Evolutionary conservation across 2,113 vertebrate genomes (phyloP).

Genomic region (Cyanocitta stelleri): DNA sequence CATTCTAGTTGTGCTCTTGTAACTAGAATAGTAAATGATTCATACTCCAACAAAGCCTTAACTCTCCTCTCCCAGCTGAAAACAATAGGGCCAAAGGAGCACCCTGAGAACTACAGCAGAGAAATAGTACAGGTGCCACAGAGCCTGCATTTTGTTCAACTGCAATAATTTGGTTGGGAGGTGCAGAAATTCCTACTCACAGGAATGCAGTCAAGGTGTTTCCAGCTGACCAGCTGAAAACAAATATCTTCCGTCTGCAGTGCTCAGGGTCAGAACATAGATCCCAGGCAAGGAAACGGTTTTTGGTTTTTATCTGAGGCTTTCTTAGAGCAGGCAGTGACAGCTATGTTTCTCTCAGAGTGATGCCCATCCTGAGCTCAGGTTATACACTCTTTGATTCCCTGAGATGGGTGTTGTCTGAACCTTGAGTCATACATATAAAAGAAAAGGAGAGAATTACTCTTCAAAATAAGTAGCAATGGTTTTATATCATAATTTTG

Average conservation of each 20-base stretch:
- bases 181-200: background rate
- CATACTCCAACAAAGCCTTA: background rate
- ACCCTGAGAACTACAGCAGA: background rate
- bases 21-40: background rate
- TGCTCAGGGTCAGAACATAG: background rate
- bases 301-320: background rate
- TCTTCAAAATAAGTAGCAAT: background rate
- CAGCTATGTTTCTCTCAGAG: background rate
- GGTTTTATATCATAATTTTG: background rate
- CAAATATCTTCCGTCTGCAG: background rate
- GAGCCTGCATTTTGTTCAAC: fast-evolving
- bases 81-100: background rate
- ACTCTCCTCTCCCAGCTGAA: background rate
- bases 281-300: background rate
- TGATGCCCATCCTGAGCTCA: background rate
- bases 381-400: background rate
- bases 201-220: background rate
- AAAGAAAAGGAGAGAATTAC: background rate
- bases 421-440: background rate
- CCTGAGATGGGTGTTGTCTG: background rate
- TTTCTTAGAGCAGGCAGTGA: background rate
- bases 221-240: fast-evolving
- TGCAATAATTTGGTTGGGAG: background rate
- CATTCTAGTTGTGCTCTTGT: background rate
- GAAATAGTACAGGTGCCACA: background rate